These are phyloP conservation scores for Drosophila lowei DNA, from an alignment of 1,140 invertebrate genomes.

Conservation along the genomic window DNA sequence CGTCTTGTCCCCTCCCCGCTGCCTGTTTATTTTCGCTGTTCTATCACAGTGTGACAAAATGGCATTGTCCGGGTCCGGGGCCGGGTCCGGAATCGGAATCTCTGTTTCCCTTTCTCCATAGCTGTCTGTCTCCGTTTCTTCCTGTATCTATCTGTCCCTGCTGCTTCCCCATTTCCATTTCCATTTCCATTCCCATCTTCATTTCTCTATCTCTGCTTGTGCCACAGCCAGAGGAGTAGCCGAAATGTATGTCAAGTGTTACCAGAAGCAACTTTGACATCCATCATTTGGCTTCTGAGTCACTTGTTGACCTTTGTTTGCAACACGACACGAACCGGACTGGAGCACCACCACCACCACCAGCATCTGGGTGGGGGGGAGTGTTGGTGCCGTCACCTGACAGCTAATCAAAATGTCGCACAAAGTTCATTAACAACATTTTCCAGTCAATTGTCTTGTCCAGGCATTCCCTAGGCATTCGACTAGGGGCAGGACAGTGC, in stretches of 20 bases:
- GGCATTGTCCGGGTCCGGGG: constrained; percentile 45
- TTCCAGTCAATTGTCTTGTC: constrained; percentile 78
- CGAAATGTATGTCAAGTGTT: constrained; percentile 67
- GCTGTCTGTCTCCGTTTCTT: constrained; percentile 5
- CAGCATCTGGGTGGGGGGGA: too few species aligned
- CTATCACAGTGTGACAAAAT: constrained; percentile 78
- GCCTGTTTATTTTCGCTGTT: constrained; percentile 67
- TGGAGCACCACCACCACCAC: too few species aligned
- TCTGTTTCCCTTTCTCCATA: constrained; percentile 6
- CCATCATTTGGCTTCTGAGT: constrained; percentile 69
- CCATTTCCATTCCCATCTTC: not conserved
- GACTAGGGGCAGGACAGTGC: not conserved
- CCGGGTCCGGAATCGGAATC: constrained; percentile 6
- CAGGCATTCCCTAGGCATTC: not conserved
- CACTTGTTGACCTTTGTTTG: constrained; percentile 69
- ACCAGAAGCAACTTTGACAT: constrained; percentile 67
- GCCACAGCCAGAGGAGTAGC: too few species aligned
- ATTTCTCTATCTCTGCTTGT: constrained; percentile 16
- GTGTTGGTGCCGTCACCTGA: constrained; percentile 8
- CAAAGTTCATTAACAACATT: constrained; percentile 81
- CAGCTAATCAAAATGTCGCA: constrained; percentile 79
- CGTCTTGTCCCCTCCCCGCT: constrained; percentile 13
- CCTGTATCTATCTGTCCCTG: constrained; percentile 1
- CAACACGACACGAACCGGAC: constrained; percentile 24
- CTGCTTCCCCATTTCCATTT: constrained; percentile 5